Evolutionary conservation across 2,797 vertebrate species (phyloP), one percentile per base, ranked within the genome.

Genomic region (Enteromius paludinosus): DNA sequence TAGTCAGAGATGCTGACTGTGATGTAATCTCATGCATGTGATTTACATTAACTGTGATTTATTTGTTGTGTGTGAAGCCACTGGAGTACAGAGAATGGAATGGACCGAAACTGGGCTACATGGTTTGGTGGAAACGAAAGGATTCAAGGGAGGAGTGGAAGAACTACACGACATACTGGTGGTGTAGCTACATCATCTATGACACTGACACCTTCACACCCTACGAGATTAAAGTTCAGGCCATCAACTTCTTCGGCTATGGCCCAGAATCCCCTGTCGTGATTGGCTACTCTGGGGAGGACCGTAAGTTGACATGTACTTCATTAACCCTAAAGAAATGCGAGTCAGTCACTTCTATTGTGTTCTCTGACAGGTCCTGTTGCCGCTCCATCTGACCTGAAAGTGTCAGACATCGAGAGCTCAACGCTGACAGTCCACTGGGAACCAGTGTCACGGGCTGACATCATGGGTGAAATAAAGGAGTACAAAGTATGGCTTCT

Each of bases 211-310:
- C 97, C 86, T 99, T 97, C n/a, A 97, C 97, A 0, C 96, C 97
- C 38, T 99, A 99, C 8, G 97, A 99, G 86, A 93, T 99, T 90
- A 97, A 97, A 87, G 95, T 99, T 83, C 98, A 99, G 93, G 97
- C 98, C 0, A 93, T 96, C 86, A 99, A 99, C 0, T 97, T 98
- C 90, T 99, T 98, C 17, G 98, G 98, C 10, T 91, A 96, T 70
- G 97, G 96, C 4, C 96, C 97, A 0, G 97, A 99, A 92, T 97
- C 97, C 0, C 93, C 95, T 25, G 91, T 97, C 0, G 72, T 97
- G 89, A 95, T 94, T 23, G 98, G 98, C 61, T 99, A 97, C 30
- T 99, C 98, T 0, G 98, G 98, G 62, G 98, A 99, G 91, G 98
- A 98, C 88, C 97, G 98, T 99, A 91, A 97, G 97, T 98, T 88